Evolutionary conservation across 2,113 vertebrate species (phyloP).

Genomic region (Sorex araneus): DNA sequence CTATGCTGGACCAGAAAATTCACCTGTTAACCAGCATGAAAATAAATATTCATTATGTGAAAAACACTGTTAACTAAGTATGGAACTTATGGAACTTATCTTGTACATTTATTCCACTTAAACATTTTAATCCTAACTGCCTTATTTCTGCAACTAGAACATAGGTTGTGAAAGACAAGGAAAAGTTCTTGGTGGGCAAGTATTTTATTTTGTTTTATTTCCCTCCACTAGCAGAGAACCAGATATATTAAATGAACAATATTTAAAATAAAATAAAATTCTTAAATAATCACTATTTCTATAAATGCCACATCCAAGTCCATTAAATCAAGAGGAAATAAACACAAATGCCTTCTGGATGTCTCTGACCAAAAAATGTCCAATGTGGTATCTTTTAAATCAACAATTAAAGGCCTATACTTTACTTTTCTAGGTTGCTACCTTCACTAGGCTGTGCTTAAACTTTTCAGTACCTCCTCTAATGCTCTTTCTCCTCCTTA

Average conservation of each 20-base stretch:
- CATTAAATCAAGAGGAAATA: neutral
- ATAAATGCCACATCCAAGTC: neutral
- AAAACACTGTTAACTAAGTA: neutral
- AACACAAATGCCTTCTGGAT: neutral
- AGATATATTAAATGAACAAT: neutral
- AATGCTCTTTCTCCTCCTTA: neutral
- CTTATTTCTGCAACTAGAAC: slow-evolving; percentile 33
- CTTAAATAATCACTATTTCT: neutral
- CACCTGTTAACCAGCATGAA: slow-evolving; percentile 8
- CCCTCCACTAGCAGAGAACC: neutral
- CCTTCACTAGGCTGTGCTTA: neutral
- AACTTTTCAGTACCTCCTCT: neutral
- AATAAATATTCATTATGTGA: neutral
- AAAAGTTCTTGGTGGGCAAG: neutral
- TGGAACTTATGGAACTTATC: neutral
- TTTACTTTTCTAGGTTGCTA: neutral
- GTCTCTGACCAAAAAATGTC: neutral
- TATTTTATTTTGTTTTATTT: slow-evolving; percentile 5
- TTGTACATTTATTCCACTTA: neutral
- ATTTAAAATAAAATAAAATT: slow-evolving; percentile 43
- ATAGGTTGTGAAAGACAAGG: neutral
- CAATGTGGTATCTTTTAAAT: neutral
- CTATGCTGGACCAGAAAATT: neutral
- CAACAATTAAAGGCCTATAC: neutral
- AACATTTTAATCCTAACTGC: slow-evolving; percentile 29